Base-by-base conservation (phyloP, 2,888 invertebrate genomes). In the Stictocephala bisonia region DNA sequence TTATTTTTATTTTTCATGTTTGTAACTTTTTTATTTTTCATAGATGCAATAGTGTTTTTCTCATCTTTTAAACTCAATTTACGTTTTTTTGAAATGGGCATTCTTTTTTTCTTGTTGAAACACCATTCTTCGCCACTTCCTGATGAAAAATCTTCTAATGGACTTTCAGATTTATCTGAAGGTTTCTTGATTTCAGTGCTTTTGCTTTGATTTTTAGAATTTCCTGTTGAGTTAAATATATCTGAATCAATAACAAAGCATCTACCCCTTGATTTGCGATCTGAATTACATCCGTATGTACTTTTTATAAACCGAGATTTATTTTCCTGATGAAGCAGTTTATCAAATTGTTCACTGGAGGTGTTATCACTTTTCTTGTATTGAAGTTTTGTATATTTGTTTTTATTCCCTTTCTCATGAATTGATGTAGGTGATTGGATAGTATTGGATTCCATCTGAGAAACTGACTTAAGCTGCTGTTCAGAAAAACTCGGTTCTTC, bases 41-140 rank as follows among this genome's bases (percentile, higher is more conserved):
- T n/a, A n/a, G n/a, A n/a, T n/a, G n/a, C n/a, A n/a, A n/a, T n/a
- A n/a, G n/a, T n/a, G n/a, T n/a, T n/a, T n/a, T n/a, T n/a, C n/a
- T n/a, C n/a, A n/a, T n/a, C n/a, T n/a, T n/a, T n/a, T n/a, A n/a
- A n/a, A n/a, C n/a, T n/a, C n/a, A n/a, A n/a, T n/a, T n/a, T n/a
- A n/a, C n/a, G n/a, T n/a, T n/a, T n/a, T n/a, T n/a, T n/a, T n/a
- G n/a, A n/a, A n/a, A n/a, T n/a, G n/a, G n/a, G n/a, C n/a, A n/a
- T n/a, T n/a, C n/a, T n/a, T n/a, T n/a, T 3, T 40, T 4, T 26
- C 27, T 41, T 26, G 24, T 64, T 44, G 15, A 44, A 13, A 2
- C 24, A 26, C 64, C 64, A 64, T 44, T 64, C 64, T 27, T 64
- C 64, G 24, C 64, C 64, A 64, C 64, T 64, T 44, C 64, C 64